These are phyloP conservation scores for Ursus arctos DNA, from an alignment of 2,113 vertebrate species.

Conservation along the genomic window DNA sequence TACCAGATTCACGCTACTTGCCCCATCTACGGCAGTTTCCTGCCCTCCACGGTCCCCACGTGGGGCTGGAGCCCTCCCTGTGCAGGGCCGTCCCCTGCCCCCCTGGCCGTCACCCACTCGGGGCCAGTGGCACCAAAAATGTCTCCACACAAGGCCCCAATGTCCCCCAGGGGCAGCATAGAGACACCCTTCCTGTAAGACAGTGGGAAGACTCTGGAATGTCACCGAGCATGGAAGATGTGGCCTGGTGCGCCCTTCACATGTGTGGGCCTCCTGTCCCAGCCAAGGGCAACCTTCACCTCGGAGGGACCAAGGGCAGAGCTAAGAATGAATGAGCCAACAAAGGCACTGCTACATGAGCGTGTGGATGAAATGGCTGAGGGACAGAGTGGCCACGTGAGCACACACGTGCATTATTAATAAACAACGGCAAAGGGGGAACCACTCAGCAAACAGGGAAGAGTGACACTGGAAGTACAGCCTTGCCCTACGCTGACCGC, in stretches of 20 bases:
- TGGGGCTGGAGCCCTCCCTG: not conserved
- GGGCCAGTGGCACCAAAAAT: not conserved
- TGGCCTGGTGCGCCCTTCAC: not conserved
- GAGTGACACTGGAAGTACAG: not conserved
- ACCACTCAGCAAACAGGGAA: not conserved
- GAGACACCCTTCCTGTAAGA: not conserved
- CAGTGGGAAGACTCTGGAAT: not conserved
- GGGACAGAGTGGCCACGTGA: not conserved
- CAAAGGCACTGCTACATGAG: not conserved
- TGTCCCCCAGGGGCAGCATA: not conserved
- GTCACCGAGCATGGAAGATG: not conserved
- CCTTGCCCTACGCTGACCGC: not conserved
- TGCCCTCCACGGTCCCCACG: rapidly evolving
- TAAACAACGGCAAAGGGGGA: not conserved
- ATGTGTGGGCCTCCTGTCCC: not conserved
- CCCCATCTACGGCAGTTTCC: not conserved
- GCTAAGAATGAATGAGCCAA: not conserved
- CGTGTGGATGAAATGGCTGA: not conserved
- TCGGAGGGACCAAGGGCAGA: not conserved
- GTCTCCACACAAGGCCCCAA: not conserved
- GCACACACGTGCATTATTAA: not conserved
- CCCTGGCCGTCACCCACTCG: not conserved
- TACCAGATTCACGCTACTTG: not conserved
- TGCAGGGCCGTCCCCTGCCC: rapidly evolving
- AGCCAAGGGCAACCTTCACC: not conserved